phyloP scores from a whole-genome alignment of 2,113 vertebrate genomes.

The Leiothrix lutea region DNA sequence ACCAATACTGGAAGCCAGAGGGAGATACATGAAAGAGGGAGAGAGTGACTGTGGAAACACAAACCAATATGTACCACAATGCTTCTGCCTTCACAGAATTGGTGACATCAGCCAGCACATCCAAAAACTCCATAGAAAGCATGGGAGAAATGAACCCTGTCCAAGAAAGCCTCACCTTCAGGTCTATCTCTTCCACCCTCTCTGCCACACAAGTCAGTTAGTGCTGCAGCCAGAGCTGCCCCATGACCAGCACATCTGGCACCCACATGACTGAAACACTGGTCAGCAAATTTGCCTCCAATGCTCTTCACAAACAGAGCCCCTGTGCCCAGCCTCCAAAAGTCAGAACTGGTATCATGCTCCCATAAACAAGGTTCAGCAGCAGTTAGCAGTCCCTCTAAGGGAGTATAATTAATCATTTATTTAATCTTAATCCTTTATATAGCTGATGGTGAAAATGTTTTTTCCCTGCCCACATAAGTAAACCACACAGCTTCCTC shows the following conservation, averaged over 20 bases:
- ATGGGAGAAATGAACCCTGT: background rate
- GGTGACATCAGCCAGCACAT: background rate
- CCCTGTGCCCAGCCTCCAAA: background rate
- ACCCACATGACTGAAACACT: fast-evolving
- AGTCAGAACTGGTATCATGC: background rate
- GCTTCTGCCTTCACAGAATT: background rate
- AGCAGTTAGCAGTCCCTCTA: background rate
- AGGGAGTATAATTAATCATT: background rate
- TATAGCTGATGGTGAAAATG: background rate
- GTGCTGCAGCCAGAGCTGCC: background rate
- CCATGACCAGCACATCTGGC: fast-evolving
- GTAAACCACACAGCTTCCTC: background rate
- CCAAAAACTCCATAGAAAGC: background rate
- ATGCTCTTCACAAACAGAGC: background rate
- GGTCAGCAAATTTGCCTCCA: background rate
- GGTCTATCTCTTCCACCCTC: background rate
- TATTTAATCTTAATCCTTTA: background rate
- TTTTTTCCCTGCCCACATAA: background rate
- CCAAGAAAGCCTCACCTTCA: background rate
- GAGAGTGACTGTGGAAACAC: background rate
- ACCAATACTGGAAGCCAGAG: background rate
- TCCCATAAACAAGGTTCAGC: background rate
- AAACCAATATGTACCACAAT: background rate
- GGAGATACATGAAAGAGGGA: background rate
- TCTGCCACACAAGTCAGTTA: background rate